These are phyloP conservation scores for Melanotaenia nigrans DNA, from an alignment of 2,797 vertebrate species.

Conservation along the genomic window DNA sequence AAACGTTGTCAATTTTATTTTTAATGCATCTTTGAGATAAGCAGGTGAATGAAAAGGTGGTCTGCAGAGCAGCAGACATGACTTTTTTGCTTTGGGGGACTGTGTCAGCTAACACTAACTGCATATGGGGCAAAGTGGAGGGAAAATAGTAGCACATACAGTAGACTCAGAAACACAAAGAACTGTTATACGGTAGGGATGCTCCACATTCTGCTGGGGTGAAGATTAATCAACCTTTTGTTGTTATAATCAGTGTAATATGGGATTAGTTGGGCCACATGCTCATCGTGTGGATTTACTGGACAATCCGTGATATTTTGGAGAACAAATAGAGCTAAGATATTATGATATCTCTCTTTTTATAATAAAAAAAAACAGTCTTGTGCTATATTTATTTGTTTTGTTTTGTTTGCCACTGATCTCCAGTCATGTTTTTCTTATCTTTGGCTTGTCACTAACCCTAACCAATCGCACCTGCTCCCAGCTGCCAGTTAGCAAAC, in stretches of 20 bases:
- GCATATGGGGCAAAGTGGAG: constrained; percentile 31
- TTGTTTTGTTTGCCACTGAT: background rate
- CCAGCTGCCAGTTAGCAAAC: background rate
- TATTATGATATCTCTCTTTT: constrained; percentile 18
- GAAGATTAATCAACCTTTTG: constrained; percentile 53
- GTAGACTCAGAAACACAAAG: constrained; percentile 48
- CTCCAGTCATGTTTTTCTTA: background rate
- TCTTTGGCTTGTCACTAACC: background rate
- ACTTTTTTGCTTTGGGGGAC: constrained; percentile 15
- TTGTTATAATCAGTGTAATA: constrained; percentile 45
- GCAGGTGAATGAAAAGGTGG: constrained; percentile 60
- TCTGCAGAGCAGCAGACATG: constrained; percentile 24
- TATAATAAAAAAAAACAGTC: background rate
- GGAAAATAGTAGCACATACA: constrained; percentile 27
- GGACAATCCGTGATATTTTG: constrained; percentile 21
- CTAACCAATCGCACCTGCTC: background rate
- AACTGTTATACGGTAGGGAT: constrained; percentile 33
- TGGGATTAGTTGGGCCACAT: constrained; percentile 35
- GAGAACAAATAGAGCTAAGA: background rate
- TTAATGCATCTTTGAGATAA: constrained; percentile 46
- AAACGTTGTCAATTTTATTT: constrained; percentile 38
- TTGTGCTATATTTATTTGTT: background rate
- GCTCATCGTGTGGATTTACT: constrained; percentile 39
- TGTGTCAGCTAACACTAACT: constrained; percentile 22
- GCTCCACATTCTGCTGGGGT: constrained; percentile 42